Conservation (phyloP, 2,888 invertebrate species). For the Oegoconia quadripuncta region DNA sequence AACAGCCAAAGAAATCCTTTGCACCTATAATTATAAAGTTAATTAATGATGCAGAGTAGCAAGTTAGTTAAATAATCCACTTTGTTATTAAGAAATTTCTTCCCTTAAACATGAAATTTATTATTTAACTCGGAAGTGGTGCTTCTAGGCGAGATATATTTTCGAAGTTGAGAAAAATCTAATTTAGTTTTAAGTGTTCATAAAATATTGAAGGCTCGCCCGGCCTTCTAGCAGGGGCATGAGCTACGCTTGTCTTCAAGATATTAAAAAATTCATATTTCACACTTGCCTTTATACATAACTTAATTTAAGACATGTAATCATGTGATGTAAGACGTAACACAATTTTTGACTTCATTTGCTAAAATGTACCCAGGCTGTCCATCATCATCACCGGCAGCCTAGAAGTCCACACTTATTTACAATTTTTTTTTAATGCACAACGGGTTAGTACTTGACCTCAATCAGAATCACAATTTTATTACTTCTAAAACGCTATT, state of each 20-base stretch:
- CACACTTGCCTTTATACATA: constrained; percentile 33
- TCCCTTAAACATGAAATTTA: constrained; percentile 25
- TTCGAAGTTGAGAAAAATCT: constrained; percentile 45
- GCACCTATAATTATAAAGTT: constrained; percentile 16
- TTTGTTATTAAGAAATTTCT: constrained; percentile 32
- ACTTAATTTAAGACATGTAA: neutral
- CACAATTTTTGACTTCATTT: no score
- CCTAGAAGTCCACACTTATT: no score
- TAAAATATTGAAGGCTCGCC: constrained; percentile 56
- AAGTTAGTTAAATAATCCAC: no score
- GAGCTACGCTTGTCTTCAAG: constrained; percentile 50
- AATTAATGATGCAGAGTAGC: constrained; percentile 24
- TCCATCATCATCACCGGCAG: no score
- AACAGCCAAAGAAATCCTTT: no score
- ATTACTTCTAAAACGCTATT: no score
- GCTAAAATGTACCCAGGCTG: no score
- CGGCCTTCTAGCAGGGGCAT: constrained; percentile 39
- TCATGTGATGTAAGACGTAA: no score
- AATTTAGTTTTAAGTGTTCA: constrained; percentile 62
- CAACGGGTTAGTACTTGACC: no score
- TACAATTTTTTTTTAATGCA: no score
- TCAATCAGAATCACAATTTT: no score
- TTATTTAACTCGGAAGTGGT: constrained; percentile 20
- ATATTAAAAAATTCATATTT: constrained; percentile 61
- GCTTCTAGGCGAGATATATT: constrained; percentile 29